Percentiles rank a stretch among this genome's conserved stretches.
phyloP scores from a whole-genome alignment of 2,888 invertebrate genomes.

The Mactromeris polynyma region DNA sequence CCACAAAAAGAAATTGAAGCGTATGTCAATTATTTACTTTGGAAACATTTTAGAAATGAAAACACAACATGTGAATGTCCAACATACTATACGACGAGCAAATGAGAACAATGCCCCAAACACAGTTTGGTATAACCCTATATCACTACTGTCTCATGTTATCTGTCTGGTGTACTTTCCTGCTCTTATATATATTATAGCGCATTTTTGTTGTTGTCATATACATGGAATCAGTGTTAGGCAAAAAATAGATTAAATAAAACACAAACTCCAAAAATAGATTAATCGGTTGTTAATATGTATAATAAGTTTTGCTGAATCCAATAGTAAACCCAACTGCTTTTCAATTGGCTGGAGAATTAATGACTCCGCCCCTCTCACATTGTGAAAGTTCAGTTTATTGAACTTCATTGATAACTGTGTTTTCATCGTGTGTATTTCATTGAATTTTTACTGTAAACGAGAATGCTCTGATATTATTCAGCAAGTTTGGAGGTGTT shows the following conservation, averaged over 20 bases:
- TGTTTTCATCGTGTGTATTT: neutral
- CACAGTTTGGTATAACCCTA: no score
- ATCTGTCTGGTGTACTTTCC: neutral
- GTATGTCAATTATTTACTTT: no score
- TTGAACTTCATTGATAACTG: slow-evolving; percentile 5
- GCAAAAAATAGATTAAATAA: neutral
- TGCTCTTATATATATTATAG: neutral
- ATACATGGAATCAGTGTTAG: neutral
- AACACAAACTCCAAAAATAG: neutral
- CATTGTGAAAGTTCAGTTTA: neutral
- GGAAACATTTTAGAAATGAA: no score
- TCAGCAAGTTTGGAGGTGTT: neutral
- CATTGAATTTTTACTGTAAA: neutral
- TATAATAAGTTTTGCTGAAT: no score
- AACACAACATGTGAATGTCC: no score
- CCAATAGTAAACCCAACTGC: neutral
- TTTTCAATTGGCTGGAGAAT: neutral
- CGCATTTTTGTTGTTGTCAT: neutral
- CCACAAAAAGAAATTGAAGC: no score
- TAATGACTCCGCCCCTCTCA: neutral
- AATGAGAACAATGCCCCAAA: no score
- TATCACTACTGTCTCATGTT: no score
- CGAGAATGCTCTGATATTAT: neutral
- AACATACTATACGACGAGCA: no score
- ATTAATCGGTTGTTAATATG: neutral